These are phyloP conservation scores for Rapana venosa DNA, from an alignment of 2,888 invertebrate species.

Conservation along the genomic window DNA sequence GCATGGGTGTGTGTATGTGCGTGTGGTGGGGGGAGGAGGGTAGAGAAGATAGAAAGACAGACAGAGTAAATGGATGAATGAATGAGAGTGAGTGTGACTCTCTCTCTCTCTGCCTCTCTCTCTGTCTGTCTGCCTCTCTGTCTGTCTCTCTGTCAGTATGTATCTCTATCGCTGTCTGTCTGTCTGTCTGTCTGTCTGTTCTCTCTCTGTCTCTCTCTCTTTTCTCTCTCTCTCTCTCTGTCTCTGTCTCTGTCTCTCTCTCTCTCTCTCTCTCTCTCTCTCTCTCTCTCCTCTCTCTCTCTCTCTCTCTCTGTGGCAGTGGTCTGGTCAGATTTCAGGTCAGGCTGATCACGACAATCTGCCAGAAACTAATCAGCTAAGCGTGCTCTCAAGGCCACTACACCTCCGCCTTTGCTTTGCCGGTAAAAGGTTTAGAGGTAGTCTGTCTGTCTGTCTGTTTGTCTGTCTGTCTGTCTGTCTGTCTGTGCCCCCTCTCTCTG, in stretches of 20 bases:
- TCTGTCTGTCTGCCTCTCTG: conserved; percentile 11
- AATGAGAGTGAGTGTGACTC: background rate
- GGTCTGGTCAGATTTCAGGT: too few relatives aligned
- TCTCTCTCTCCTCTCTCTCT: conserved; percentile 13
- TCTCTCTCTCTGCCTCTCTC: background rate
- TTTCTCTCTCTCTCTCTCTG: conserved; percentile 2
- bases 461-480: background rate
- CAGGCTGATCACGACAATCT: too few relatives aligned
- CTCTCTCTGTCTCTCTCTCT: background rate
- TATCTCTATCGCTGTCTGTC: background rate
- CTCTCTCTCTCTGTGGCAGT: background rate
- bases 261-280: conserved; percentile 9
- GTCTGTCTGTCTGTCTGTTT: background rate
- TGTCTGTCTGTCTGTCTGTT: background rate
- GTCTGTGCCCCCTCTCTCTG: background rate
- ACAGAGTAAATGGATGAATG: background rate
- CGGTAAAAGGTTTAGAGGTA: background rate
- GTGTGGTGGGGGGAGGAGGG: background rate
- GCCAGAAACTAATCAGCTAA: too few relatives aligned
- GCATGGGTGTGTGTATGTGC: conserved; percentile 4
- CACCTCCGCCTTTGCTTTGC: background rate
- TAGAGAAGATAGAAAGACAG: too few relatives aligned
- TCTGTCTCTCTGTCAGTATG: background rate
- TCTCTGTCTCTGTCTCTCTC: conserved; percentile 17
- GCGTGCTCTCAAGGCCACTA: too few relatives aligned